Percentiles rank a stretch among this genome's conserved stretches.
phyloP scores from a whole-genome alignment of 2,797 vertebrate species.

The Nasua narica region DNA sequence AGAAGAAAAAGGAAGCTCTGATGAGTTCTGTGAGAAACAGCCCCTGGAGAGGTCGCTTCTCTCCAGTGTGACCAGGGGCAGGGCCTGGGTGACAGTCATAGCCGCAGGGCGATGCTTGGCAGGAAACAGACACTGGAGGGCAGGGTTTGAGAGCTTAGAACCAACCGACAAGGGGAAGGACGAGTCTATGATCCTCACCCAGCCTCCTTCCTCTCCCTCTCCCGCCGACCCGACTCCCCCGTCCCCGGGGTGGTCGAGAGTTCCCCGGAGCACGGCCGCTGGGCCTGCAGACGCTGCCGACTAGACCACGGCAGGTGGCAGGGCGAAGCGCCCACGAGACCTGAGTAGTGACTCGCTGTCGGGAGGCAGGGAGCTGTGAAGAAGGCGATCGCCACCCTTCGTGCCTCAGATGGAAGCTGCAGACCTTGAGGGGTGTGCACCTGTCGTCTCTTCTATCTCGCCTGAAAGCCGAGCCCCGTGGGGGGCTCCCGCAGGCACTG shows the following conservation, averaged over 20 bases:
- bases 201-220: neutral
- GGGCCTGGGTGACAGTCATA: neutral
- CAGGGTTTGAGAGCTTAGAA: neutral
- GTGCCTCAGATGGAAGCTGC: neutral
- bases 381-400: neutral
- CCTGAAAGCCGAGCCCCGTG: neutral
- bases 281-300: neutral
- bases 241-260: neutral
- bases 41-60: neutral
- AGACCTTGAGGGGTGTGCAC: accelerated
- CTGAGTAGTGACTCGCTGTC: neutral
- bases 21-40: neutral
- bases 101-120: neutral
- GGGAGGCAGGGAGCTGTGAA: neutral
- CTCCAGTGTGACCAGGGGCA: too few species aligned
- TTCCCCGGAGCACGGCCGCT: neutral
- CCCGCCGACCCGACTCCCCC: too few species aligned
- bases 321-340: neutral
- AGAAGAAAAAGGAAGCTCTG: neutral
- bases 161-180: neutral
- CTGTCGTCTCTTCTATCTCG: neutral
- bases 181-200: neutral
- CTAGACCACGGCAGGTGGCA: neutral
- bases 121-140: constrained; percentile 8
- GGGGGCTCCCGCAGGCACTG: neutral